Evolutionary conservation across 2,113 vertebrate species (phyloP).

Genomic region (Ciconia boyciana): DNA sequence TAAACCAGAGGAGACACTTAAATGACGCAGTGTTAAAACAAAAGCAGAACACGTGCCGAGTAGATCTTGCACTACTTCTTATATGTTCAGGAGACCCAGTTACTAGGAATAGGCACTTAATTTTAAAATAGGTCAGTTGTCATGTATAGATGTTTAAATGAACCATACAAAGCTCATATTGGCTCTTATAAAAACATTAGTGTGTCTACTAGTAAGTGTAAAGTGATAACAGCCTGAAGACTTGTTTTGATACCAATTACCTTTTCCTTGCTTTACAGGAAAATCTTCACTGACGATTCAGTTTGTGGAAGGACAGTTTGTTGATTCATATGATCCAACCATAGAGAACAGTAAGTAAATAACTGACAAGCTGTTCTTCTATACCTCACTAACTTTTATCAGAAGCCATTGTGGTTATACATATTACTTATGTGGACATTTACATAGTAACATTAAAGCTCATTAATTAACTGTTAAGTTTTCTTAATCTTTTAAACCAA

Average conservation of each 20-base stretch:
- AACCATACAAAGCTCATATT: background rate
- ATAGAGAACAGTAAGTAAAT: slow-evolving; percentile 98
- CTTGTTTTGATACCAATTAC: background rate
- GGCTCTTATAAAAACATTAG: background rate
- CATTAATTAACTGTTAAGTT: background rate
- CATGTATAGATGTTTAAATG: background rate
- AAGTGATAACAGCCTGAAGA: background rate
- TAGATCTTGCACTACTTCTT: background rate
- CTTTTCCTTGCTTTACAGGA: slow-evolving; percentile 75
- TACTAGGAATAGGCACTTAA: slow-evolving; percentile 16
- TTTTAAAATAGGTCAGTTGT: slow-evolving; percentile 29
- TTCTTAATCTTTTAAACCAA: background rate
- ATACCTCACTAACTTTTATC: background rate
- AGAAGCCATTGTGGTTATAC: background rate
- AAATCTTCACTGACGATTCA: slow-evolving; percentile 99
- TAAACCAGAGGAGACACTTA: background rate
- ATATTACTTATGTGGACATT: background rate
- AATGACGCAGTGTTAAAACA: background rate
- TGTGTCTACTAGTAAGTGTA: background rate
- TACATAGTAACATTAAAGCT: background rate
- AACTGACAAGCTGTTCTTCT: background rate
- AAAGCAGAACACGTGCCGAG: background rate
- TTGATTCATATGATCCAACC: slow-evolving; percentile 98
- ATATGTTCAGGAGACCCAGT: background rate
- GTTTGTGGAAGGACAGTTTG: slow-evolving; percentile 99